Evolutionary conservation across 2,113 vertebrate species (phyloP).

Genomic region (Pithys albifrons): DNA sequence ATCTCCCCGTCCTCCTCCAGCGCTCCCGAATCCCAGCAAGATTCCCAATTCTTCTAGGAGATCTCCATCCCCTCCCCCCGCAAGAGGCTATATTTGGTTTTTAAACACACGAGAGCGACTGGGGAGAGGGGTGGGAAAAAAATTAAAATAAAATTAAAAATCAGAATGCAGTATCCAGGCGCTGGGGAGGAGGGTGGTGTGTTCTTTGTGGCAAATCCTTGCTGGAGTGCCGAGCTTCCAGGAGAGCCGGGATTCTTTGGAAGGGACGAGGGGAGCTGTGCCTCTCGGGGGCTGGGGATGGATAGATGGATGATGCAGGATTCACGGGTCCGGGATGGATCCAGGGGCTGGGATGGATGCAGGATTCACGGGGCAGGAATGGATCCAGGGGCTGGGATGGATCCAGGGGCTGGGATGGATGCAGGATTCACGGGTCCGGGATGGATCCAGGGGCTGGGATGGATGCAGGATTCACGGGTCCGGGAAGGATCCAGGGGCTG

Average conservation of each 20-base stretch:
- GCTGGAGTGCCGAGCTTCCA: not conserved
- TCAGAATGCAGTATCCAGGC: not conserved
- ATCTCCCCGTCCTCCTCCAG: not conserved
- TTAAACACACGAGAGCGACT: not conserved
- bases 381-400: not conserved
- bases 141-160: not conserved
- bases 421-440: too few species aligned
- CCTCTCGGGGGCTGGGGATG: not conserved
- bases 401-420: too few species aligned
- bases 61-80: not conserved
- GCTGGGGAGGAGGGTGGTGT: not conserved
- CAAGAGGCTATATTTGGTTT: conserved; percentile 51
- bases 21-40: not conserved
- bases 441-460: not conserved
- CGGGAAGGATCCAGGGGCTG: too few species aligned
- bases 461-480: too few species aligned
- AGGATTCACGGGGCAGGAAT: not conserved
- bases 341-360: not conserved
- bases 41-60: conserved; percentile 16
- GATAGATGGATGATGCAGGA: too few species aligned
- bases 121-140: not conserved
- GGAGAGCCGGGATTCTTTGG: not conserved
- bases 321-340: not conserved
- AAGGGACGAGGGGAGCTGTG: not conserved
- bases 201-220: conserved; percentile 28